Percentiles rank a stretch among this genome's conserved stretches.
Conservation (phyloP, 2,888 invertebrate species). For the Cylloceria caligata region DNA sequence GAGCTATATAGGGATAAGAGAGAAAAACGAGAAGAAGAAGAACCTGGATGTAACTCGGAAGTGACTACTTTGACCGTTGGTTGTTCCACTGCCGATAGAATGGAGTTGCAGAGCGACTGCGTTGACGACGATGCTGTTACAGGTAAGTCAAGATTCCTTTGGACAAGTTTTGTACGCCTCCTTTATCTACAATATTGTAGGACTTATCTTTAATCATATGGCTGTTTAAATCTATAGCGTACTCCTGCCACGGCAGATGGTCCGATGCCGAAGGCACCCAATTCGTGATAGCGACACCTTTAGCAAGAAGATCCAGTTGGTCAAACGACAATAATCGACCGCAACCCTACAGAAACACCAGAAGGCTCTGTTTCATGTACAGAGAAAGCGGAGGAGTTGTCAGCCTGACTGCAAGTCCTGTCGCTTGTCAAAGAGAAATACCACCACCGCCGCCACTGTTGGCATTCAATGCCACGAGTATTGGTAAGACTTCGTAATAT, state of each 20-base stretch:
- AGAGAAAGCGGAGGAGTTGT: slow-evolving; percentile 86
- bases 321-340: slow-evolving; percentile 81
- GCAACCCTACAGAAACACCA: slow-evolving; percentile 83
- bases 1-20: slow-evolving; percentile 66
- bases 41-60: slow-evolving; percentile 83
- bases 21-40: slow-evolving; percentile 75
- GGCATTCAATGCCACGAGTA: slow-evolving; percentile 90
- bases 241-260: slow-evolving; percentile 96
- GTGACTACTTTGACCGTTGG: slow-evolving; percentile 91
- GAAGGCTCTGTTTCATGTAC: slow-evolving; percentile 92
- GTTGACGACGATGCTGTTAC: slow-evolving; percentile 89
- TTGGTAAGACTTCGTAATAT: slow-evolving; percentile 86
- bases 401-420: slow-evolving; percentile 83
- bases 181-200: neutral
- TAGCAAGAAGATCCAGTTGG: slow-evolving; percentile 87
- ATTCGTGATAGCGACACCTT: slow-evolving; percentile 93
- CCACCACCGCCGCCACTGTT: slow-evolving; percentile 84
- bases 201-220: slow-evolving; percentile 1
- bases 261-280: slow-evolving; percentile 91
- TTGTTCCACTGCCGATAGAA: slow-evolving; percentile 91
- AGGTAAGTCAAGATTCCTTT: slow-evolving; percentile 84
- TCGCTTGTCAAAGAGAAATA: slow-evolving; percentile 82
- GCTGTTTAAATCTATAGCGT: slow-evolving; percentile 87
- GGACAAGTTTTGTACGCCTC: neutral
- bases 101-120: slow-evolving; percentile 92